These are phyloP conservation scores for Pica pica DNA, from an alignment of 2,113 vertebrate species.

Conservation along the genomic window DNA sequence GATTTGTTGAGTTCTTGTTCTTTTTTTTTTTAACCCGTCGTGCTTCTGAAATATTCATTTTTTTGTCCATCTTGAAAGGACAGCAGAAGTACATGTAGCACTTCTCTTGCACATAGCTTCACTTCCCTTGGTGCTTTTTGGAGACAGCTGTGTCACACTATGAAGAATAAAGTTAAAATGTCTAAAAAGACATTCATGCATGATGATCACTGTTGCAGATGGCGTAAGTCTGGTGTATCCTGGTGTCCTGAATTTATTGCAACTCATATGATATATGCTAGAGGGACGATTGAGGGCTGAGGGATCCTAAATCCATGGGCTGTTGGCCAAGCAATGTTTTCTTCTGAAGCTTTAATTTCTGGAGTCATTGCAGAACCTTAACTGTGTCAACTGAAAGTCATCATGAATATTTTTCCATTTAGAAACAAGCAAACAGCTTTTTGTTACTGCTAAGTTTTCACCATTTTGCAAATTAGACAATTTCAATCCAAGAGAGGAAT, in stretches of 20 bases:
- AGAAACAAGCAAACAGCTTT: background rate
- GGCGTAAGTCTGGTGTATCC: background rate
- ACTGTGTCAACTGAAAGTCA: background rate
- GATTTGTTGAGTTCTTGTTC: background rate
- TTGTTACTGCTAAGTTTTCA: background rate
- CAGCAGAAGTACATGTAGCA: background rate
- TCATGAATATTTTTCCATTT: background rate
- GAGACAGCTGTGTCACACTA: background rate
- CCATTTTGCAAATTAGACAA: background rate
- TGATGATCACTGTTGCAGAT: background rate
- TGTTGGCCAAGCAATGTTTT: background rate
- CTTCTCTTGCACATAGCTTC: background rate
- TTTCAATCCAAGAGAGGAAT: background rate
- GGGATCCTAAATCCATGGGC: background rate
- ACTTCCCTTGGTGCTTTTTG: background rate
- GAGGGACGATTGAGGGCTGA: background rate
- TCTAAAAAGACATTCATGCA: background rate
- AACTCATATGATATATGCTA: background rate
- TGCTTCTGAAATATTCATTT: background rate
- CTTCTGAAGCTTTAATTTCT: background rate
- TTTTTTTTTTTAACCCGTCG: fast-evolving
- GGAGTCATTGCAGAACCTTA: background rate
- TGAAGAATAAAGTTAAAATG: background rate
- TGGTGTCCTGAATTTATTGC: background rate
- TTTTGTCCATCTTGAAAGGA: background rate